phyloP scores from a whole-genome alignment of 2,797 vertebrate species.

The Lepilemur ruficaudatus region DNA sequence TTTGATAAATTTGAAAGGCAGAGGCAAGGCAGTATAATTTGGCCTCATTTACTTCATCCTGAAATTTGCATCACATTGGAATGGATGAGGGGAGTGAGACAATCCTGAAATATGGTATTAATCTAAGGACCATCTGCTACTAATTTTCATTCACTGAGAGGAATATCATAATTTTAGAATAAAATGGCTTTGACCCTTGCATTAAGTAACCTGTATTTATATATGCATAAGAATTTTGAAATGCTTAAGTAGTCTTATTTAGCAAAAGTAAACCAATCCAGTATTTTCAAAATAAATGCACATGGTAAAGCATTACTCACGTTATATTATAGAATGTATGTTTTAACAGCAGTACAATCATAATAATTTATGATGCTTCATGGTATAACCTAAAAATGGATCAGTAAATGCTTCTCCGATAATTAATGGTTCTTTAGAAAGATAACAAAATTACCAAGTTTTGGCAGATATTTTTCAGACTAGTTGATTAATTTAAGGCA shows the following conservation, averaged over 20 bases:
- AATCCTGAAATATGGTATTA: background rate
- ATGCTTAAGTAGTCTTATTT: background rate
- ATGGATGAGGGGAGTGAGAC: background rate
- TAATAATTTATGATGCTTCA: background rate
- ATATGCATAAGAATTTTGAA: background rate
- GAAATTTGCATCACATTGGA: background rate
- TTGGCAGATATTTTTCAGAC: constrained; percentile 24
- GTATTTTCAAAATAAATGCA: background rate
- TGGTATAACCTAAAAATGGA: background rate
- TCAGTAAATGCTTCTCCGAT: constrained; percentile 30
- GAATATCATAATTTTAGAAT: background rate
- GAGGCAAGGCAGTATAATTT: background rate
- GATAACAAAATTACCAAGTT: background rate
- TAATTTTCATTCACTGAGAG: background rate
- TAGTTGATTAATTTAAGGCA: constrained; percentile 51
- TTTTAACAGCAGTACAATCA: background rate
- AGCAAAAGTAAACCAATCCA: background rate
- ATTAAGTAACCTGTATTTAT: background rate
- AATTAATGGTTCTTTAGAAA: constrained; percentile 40
- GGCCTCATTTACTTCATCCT: background rate
- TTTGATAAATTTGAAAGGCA: constrained; percentile 19
- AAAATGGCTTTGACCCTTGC: background rate
- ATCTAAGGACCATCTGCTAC: background rate
- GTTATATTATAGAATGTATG: background rate
- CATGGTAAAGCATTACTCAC: background rate